Evolutionary conservation across 2,113 vertebrate species (phyloP), one percentile per base, ranked within the genome.

Genomic region (Lycocorax pyrrhopterus): DNA sequence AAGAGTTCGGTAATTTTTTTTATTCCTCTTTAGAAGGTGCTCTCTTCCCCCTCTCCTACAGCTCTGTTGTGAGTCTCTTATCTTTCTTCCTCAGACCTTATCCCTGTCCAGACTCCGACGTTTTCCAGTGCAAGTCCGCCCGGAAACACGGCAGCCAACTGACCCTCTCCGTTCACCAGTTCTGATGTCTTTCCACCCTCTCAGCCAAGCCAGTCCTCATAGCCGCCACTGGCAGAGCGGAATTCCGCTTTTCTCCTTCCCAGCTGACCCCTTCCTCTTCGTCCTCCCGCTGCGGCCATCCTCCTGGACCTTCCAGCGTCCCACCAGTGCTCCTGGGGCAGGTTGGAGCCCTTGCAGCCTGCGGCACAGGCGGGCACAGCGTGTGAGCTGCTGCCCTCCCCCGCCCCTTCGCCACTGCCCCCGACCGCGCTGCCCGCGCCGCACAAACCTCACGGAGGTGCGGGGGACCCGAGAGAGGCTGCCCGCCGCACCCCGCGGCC

Each of bases 401-500:
- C 37, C 2, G 1, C 47, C 7, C 76, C 44, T 37, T 16, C 9
- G 1, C 58, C 72, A 2, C n/a, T 15, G 18, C 19, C 86, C n/a
- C 43, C 0, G 29, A 11, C 32, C 35, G n/a, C 25, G 6, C 23
- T 18, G 63, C 29, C 81, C 3, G 22, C 35, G 1, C 78, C 7
- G 25, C 59, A 21, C 16, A 17, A 23, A 11, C 43, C 41, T 5
- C 78, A 0, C 41, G 2, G 5, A 32, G 25, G 16, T 2, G 10
- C 0, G 27, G 10, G 22, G 13, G 33, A 12, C 1, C 12, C 4
- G 0, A 6, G 43, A 5, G 49, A 7, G 33, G 16, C 46, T 39
- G 25, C 18, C 33, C 35, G 4, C 4, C 22, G 0, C 43, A 17
- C 1, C 13, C 41, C 37, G 7, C 41, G 8, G 49, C 46, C 56